A percentile compares a stretch with the other conserved stretches of the same genome.
These are phyloP conservation scores for Calosoma granatense DNA, from an alignment of 1,140 invertebrate species.

Conservation along the genomic window DNA sequence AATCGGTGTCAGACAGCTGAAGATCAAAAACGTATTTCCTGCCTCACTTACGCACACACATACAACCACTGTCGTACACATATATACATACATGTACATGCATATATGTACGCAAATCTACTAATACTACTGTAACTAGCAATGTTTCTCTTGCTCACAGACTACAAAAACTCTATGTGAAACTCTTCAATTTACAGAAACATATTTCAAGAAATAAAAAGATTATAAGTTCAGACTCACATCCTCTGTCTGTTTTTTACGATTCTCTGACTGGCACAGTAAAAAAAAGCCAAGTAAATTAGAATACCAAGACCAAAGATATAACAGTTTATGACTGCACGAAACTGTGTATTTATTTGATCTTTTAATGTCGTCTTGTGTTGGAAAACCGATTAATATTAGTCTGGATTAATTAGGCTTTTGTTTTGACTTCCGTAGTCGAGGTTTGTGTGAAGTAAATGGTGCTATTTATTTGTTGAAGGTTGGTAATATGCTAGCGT, in stretches of 20 bases:
- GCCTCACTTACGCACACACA: neutral
- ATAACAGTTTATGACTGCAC: neutral
- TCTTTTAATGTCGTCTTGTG: neutral
- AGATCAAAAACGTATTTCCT: constrained; percentile 1
- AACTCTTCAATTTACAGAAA: neutral
- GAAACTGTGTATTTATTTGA: neutral
- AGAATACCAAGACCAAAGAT: neutral
- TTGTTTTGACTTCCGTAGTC: neutral
- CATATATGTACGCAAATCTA: neutral
- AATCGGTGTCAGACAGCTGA: neutral
- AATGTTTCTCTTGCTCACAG: no score
- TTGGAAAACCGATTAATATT: neutral
- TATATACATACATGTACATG: constrained; percentile 2
- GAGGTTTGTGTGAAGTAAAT: neutral
- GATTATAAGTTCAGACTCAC: neutral
- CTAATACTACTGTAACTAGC: no score
- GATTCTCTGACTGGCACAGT: neutral
- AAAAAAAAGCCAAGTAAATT: neutral
- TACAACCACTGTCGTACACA: no score
- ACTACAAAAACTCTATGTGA: neutral
- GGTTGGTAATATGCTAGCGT: neutral
- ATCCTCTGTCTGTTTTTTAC: neutral
- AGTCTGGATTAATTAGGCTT: neutral
- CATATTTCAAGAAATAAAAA: neutral
- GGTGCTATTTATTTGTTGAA: neutral